Conservation (phyloP, 2,113 vertebrate species). For the Chaetura pelagica region DNA sequence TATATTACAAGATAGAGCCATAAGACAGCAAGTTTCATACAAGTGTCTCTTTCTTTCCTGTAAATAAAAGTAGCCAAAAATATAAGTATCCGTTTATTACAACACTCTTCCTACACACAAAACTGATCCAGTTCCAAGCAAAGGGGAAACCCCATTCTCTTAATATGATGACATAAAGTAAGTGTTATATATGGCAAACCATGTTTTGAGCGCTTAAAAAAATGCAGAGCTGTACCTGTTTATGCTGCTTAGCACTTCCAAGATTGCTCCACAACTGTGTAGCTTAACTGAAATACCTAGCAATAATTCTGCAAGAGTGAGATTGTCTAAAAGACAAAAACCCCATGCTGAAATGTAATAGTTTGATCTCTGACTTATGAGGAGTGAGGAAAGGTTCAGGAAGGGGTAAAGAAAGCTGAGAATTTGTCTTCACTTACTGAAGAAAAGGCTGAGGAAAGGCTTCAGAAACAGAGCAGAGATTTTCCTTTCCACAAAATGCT, state of each 20-base stretch:
- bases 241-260: background rate
- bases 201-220: background rate
- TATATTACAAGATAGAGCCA: background rate
- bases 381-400: rapidly evolving
- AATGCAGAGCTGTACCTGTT: background rate
- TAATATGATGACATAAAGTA: background rate
- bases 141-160: background rate
- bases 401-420: background rate
- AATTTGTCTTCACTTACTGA: background rate
- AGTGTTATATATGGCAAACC: background rate
- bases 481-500: background rate
- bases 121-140: background rate
- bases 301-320: background rate
- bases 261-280: background rate
- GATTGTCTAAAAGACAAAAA: background rate
- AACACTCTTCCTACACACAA: background rate
- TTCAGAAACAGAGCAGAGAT: background rate
- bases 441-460: background rate
- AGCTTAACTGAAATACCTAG: background rate
- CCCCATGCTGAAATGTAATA: background rate
- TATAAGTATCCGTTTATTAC: background rate
- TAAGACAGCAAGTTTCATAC: background rate
- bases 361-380: background rate
- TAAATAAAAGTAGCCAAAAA: background rate
- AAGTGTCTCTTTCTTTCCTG: background rate